Percentiles rank a stretch among this genome's conserved stretches.
Evolutionary conservation across 2,888 invertebrate genomes (phyloP).

Genomic region (Drosophila aldrichi): DNA sequence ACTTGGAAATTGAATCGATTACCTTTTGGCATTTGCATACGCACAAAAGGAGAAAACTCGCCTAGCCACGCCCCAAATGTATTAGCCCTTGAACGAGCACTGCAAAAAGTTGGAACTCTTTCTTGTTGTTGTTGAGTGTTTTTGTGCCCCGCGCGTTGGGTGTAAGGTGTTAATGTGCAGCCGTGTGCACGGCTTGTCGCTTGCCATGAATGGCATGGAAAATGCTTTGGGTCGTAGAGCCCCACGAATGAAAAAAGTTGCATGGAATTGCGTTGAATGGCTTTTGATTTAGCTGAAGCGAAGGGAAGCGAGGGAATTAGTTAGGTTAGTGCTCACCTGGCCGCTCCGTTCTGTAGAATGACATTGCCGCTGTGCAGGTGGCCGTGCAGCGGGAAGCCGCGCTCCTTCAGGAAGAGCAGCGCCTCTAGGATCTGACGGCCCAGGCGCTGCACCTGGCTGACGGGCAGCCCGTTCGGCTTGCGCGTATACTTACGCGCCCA

Average conservation of each 20-base stretch:
- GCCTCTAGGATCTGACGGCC: slow-evolving; percentile 95
- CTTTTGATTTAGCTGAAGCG: slow-evolving; percentile 44
- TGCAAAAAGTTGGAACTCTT: slow-evolving; percentile 42
- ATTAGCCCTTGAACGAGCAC: slow-evolving; percentile 50
- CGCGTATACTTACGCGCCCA: slow-evolving; percentile 91
- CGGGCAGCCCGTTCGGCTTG: slow-evolving; percentile 89
- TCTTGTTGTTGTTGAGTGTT: slow-evolving; percentile 40
- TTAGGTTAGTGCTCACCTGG: slow-evolving; percentile 87
- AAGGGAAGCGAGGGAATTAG: not conserved
- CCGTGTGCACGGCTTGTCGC: slow-evolving; percentile 49
- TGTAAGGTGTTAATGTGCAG: slow-evolving; percentile 8
- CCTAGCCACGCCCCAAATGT: slow-evolving; percentile 27
- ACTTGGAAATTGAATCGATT: slow-evolving; percentile 54
- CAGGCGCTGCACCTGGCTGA: slow-evolving; percentile 93
- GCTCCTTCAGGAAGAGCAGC: slow-evolving; percentile 92
- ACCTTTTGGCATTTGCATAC: slow-evolving; percentile 10
- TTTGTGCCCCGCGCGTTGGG: slow-evolving; percentile 6
- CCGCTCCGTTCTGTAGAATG: slow-evolving; percentile 96
- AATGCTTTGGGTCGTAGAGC: not conserved
- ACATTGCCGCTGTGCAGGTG: slow-evolving; percentile 96
- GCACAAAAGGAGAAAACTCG: slow-evolving; percentile 3
- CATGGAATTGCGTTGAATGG: slow-evolving; percentile 55
- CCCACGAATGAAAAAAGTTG: slow-evolving; percentile 13
- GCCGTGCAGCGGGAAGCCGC: slow-evolving; percentile 94
- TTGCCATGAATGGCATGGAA: slow-evolving; percentile 33